Percentiles rank a stretch among this genome's conserved stretches.
phyloP scores from a whole-genome alignment of 2,888 invertebrate species.

The Erpobdella octoculata region DNA sequence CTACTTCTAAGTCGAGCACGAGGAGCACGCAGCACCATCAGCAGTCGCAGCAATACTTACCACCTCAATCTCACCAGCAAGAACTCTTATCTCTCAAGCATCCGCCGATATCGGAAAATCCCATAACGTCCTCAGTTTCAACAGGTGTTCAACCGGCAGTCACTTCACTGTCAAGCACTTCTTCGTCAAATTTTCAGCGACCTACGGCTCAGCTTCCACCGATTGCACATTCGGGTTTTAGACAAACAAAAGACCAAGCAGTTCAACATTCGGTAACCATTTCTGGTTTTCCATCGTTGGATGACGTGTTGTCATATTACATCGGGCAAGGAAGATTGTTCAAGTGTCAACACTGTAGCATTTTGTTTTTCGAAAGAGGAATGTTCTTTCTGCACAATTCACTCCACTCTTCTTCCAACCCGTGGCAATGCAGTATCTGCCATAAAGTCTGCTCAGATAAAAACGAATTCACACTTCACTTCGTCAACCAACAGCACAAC shows the following conservation, averaged over 20 bases:
- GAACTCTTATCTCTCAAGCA: background rate
- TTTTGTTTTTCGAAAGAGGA: slow-evolving; percentile 45
- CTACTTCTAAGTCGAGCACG: slow-evolving; percentile 23
- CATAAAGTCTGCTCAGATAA: slow-evolving; percentile 43
- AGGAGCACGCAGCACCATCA: slow-evolving; percentile 12
- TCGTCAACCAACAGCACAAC: slow-evolving; percentile 45
- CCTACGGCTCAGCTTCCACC: slow-evolving; percentile 39
- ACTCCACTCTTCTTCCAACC: slow-evolving; percentile 42
- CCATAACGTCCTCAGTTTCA: background rate
- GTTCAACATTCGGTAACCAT: slow-evolving; percentile 41
- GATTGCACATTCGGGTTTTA: slow-evolving; percentile 34
- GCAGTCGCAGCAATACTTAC: background rate
- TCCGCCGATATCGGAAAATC: background rate
- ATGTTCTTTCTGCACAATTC: slow-evolving; percentile 45
- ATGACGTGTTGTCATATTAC: slow-evolving; percentile 43
- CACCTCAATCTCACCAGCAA: background rate
- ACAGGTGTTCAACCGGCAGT: background rate
- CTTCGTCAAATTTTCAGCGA: slow-evolving; percentile 13
- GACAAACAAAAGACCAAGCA: slow-evolving; percentile 38
- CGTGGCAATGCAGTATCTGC: slow-evolving; percentile 46
- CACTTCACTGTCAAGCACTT: background rate
- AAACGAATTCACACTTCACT: slow-evolving; percentile 45
- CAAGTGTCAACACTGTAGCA: slow-evolving; percentile 43
- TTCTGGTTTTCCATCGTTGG: slow-evolving; percentile 40
- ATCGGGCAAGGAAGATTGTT: slow-evolving; percentile 44